These are phyloP conservation scores for Uria lomvia DNA, from an alignment of 2,113 vertebrate species.

Conservation along the genomic window DNA sequence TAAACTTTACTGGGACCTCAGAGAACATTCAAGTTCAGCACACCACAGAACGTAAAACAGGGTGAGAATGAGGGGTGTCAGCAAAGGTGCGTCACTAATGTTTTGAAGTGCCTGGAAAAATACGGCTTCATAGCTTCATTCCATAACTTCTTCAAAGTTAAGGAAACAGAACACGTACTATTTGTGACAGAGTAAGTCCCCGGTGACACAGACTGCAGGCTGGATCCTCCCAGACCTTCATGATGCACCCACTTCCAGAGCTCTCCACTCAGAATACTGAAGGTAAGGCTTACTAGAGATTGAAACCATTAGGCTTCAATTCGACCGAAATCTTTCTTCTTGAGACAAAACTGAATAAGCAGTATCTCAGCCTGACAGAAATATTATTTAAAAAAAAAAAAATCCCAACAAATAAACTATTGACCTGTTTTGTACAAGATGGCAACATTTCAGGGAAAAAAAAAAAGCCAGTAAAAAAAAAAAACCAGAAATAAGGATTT, in stretches of 20 bases:
- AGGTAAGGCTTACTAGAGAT: not conserved
- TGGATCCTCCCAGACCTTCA: not conserved
- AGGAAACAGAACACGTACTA: not conserved
- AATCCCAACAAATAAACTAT: not conserved
- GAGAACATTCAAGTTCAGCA: not conserved
- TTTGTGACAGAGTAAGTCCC: not conserved
- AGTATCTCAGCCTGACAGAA: not conserved
- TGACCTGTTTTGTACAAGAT: not conserved
- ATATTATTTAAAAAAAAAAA: not conserved
- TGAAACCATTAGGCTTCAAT: not conserved
- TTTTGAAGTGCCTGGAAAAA: not conserved
- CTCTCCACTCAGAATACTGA: not conserved
- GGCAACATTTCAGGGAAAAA: not conserved
- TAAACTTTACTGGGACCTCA: not conserved
- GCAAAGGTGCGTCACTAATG: not conserved
- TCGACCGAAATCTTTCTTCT: not conserved
- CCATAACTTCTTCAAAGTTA: not conserved
- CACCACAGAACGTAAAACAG: not conserved
- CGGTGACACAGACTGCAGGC: not conserved
- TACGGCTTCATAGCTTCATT: rapidly evolving
- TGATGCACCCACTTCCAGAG: not conserved
- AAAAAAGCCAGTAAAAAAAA: not conserved
- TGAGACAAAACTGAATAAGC: not conserved
- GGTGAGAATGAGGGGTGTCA: not conserved
- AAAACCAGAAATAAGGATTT: not conserved